phyloP scores from a whole-genome alignment of 2,113 vertebrate genomes.

The Glaucidium brasilianum region DNA sequence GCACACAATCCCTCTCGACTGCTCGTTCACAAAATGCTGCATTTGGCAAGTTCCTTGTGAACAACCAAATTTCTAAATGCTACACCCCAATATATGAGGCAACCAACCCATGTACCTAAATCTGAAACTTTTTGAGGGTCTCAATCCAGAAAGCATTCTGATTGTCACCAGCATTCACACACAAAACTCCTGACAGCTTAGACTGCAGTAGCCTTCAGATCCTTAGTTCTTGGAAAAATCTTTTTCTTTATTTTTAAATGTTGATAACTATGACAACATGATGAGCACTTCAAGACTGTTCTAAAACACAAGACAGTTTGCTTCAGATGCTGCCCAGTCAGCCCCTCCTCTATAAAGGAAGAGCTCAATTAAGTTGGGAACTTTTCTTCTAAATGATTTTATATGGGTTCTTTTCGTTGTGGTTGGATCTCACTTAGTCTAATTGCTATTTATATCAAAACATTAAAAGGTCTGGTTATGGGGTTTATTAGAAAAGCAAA shows the following conservation, averaged over 20 bases:
- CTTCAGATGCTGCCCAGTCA: background rate
- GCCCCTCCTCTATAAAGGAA: conserved; percentile 4
- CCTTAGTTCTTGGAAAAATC: background rate
- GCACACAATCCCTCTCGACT: background rate
- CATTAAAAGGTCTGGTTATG: conserved; percentile 45
- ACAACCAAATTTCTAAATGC: background rate
- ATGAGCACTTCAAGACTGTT: background rate
- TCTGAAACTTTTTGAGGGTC: background rate
- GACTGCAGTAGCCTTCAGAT: background rate
- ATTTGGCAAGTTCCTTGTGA: background rate
- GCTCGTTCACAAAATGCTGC: background rate
- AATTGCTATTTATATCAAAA: conserved; percentile 48
- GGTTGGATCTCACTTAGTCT: conserved; percentile 40
- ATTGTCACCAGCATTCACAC: background rate
- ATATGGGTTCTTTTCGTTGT: background rate
- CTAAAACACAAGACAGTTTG: background rate
- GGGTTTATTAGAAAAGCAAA: conserved; percentile 60
- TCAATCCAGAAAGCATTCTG: background rate
- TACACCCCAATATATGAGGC: background rate
- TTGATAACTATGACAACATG: background rate
- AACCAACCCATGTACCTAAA: background rate
- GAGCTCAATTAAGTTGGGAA: conserved; percentile 2
- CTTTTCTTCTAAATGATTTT: conserved; percentile 2
- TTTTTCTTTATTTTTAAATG: background rate
- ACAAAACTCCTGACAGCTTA: background rate